A percentile compares a stretch with the other conserved stretches of the same genome.
Conservation (phyloP, 2,888 invertebrate species). For the Oscheius myriophilus region DNA sequence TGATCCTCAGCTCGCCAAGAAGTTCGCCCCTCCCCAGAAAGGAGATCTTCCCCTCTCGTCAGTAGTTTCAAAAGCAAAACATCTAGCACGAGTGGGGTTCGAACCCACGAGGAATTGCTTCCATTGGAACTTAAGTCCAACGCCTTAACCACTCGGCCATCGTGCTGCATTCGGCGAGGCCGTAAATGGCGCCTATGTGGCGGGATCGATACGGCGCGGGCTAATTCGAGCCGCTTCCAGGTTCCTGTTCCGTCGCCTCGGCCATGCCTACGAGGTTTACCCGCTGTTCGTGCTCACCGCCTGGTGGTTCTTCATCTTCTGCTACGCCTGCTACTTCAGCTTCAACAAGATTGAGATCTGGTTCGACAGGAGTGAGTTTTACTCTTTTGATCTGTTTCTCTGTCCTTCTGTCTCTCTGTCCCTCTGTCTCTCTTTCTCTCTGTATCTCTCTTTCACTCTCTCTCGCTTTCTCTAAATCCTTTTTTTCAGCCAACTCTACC, state of each 20-base stretch:
- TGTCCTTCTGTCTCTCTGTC: no score
- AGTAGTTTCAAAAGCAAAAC: neutral
- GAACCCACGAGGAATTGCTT: constrained; percentile 56
- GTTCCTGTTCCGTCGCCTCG: constrained; percentile 57
- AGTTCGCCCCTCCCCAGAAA: constrained; percentile 38
- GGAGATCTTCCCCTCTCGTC: constrained; percentile 49
- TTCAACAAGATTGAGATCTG: constrained; percentile 63
- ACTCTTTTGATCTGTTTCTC: no score
- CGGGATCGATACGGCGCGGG: neutral
- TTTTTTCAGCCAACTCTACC: constrained; percentile 35
- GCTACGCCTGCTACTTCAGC: constrained; percentile 50
- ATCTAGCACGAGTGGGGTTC: constrained; percentile 55
- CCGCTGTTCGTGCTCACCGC: constrained; percentile 58
- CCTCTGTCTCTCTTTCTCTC: no score
- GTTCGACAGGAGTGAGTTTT: constrained; percentile 59
- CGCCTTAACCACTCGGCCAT: constrained; percentile 78
- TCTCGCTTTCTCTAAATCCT: neutral
- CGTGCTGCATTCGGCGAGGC: constrained; percentile 20
- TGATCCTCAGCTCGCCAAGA: constrained; percentile 39
- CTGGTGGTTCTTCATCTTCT: constrained; percentile 56
- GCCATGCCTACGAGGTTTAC: constrained; percentile 65
- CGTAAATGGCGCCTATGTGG: no score
- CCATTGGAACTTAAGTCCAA: constrained; percentile 77
- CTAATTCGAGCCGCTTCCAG: constrained; percentile 34
- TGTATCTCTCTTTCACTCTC: no score